These are phyloP conservation scores for Tachuris rubrigastra DNA, from an alignment of 2,113 vertebrate genomes.

Conservation along the genomic window DNA sequence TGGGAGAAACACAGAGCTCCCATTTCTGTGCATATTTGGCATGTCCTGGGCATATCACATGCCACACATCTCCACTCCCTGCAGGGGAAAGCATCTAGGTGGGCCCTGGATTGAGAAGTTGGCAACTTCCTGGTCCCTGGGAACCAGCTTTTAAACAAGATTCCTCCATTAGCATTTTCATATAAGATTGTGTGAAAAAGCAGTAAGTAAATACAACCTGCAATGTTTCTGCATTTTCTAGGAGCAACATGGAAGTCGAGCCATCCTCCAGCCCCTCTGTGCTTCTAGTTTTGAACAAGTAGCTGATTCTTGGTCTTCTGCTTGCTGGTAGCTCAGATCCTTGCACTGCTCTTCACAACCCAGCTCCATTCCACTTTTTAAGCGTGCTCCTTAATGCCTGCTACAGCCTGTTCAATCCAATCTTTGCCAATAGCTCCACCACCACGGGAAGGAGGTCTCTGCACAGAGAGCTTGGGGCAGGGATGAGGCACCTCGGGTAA, in stretches of 20 bases:
- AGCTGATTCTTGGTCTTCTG: not conserved
- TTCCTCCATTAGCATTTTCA: not conserved
- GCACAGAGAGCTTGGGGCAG: not conserved
- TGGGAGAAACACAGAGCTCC: not conserved
- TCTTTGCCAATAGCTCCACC: not conserved
- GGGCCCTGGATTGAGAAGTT: fast-evolving
- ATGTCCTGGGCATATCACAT: too few relatives aligned
- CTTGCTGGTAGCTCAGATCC: not conserved
- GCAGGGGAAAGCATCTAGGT: not conserved
- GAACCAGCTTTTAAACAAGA: not conserved
- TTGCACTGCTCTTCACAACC: fast-evolving
- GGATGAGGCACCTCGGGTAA: not conserved
- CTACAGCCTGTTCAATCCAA: too few relatives aligned
- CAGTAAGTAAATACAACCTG: not conserved
- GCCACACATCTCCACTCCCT: not conserved
- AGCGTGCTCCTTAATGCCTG: too few relatives aligned
- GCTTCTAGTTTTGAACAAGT: not conserved
- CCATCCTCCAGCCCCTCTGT: not conserved
- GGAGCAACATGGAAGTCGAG: not conserved
- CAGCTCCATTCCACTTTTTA: not conserved
- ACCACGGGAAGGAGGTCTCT: not conserved
- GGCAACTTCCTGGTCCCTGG: not conserved
- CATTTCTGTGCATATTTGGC: fast-evolving
- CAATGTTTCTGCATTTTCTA: not conserved
- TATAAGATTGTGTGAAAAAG: not conserved